Percentiles rank a stretch among this genome's conserved stretches.
Evolutionary conservation across 2,888 invertebrate species (phyloP).

Genomic region (Acanthosepion lycidas): DNA sequence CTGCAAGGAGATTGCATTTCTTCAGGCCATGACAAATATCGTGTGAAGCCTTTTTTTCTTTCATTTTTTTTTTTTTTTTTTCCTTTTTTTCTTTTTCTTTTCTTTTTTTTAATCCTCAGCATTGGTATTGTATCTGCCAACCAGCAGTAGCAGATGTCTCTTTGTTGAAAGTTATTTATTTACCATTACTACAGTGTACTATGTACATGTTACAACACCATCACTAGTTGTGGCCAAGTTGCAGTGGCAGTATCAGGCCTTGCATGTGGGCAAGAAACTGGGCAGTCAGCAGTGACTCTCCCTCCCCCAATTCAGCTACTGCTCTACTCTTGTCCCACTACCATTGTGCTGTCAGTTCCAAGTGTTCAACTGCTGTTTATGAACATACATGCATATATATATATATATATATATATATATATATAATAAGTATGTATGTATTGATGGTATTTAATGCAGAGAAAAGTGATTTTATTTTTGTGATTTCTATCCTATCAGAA

Average conservation of each 20-base stretch:
- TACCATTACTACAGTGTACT: not conserved
- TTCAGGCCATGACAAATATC: not conserved
- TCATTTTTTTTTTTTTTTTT: not conserved
- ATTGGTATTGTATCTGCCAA: conserved; percentile 33
- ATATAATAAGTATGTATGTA: conserved; percentile 34
- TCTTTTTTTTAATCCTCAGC: not conserved
- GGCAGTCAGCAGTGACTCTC: not conserved
- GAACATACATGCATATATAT: not conserved
- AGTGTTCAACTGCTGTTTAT: conserved; percentile 48
- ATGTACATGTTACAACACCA: conserved; percentile 33
- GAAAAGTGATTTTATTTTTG: conserved; percentile 49
- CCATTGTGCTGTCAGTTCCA: conserved; percentile 47
- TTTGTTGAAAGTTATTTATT: conserved; percentile 24
- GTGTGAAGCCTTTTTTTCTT: not conserved
- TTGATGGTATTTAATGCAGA: conserved; percentile 48
- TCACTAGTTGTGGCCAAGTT: not conserved
- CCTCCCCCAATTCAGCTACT: not conserved
- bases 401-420: not conserved
- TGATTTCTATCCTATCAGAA: conserved; percentile 48
- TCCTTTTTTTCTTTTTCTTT: not conserved
- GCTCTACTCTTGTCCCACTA: conserved; percentile 20
- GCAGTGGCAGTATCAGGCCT: conserved; percentile 33
- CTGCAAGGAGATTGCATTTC: not conserved
- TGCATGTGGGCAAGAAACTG: not conserved
- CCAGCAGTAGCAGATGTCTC: conserved; percentile 33